Evolutionary conservation across 2,797 vertebrate species (phyloP), one percentile per base, ranked within the genome.

Genomic region (Myotis daubentonii): DNA sequence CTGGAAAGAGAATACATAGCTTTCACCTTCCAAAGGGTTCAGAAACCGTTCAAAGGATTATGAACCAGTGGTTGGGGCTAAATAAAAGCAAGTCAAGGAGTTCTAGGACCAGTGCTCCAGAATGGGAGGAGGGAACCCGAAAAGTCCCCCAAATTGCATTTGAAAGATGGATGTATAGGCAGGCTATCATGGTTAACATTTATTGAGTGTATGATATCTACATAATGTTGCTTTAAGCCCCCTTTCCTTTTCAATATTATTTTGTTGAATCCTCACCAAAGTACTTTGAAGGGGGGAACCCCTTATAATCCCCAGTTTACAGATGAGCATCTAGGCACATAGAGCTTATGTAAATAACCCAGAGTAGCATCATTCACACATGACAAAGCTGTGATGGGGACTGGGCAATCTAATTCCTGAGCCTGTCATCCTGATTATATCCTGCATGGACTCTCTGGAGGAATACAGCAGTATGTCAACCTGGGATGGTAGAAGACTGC

Each of bases 11-110:
- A 5, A 11, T 17, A 6, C 9, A 38, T 44, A 80, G 44, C 6
- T 84, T 65, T 80, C 17, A 49, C 47, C 85, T 91, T 55, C 49
- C 10, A 78, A 82, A 81, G 19, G 20, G 19, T 72, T 30, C 28
- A 53, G 44, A 36, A 85, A 44, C 7, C 87, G 62, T 75, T 72
- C 15, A 30, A 53, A 92, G 55, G n/a, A 71, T 44, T 71, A 86
- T 53, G 71, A 55, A 16, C 62, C 23, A 80, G 17, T 55, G 16
- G 10, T 78, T 33, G 13, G 20, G 25, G 11, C 11, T 55, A 78
- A 91, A 60, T 89, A 74, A 62, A 82, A 91, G 30, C 30, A 79
- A 95, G n/a, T 82, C 17, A 92, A 53, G 55, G 60, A 70, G 41
- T 72, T 25, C 68, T 55, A 30, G 41, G 49, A 71, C 5, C 60